Percentiles rank a stretch among this genome's conserved stretches.
Evolutionary conservation across 2,797 vertebrate genomes (phyloP).

Genomic region (Schizopygopsis pylzovi): DNA sequence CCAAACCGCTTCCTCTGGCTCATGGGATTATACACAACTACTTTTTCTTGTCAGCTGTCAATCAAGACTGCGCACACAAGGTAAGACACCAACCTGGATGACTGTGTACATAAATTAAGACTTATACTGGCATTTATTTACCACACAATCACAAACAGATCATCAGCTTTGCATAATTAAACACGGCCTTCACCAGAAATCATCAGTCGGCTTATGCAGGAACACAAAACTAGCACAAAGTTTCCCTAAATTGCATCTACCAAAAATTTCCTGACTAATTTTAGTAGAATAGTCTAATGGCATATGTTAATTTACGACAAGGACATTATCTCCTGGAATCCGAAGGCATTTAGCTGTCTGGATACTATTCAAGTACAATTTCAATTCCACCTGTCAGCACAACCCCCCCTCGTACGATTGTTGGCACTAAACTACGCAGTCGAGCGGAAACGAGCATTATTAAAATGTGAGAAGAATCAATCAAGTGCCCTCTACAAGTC

Average conservation of each 20-base stretch:
- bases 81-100: slow-evolving; percentile 24
- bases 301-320: slow-evolving; percentile 66
- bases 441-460: slow-evolving; percentile 69
- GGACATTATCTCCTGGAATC: slow-evolving; percentile 65
- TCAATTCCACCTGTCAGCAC: slow-evolving; percentile 70
- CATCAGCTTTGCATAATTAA: slow-evolving; percentile 5
- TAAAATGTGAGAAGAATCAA: slow-evolving; percentile 71
- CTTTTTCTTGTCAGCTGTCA: slow-evolving; percentile 49
- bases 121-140: not conserved
- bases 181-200: not conserved
- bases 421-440: slow-evolving; percentile 68
- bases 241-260: slow-evolving; percentile 40
- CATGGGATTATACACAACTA: slow-evolving; percentile 65
- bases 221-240: not conserved
- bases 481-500: slow-evolving; percentile 51
- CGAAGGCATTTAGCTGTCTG: slow-evolving; percentile 67
- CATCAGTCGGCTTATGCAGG: not conserved
- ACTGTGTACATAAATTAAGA: slow-evolving; percentile 12
- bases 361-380: slow-evolving; percentile 75
- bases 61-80: slow-evolving; percentile 22
- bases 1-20: slow-evolving; percentile 42
- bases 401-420: slow-evolving; percentile 66
- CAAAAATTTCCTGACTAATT: slow-evolving; percentile 54
- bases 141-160: not conserved
- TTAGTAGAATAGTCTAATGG: slow-evolving; percentile 52